Evolutionary conservation across 2,888 invertebrate species (phyloP), one percentile per base, ranked within the genome.

Genomic region (Gymnocheta viridis): DNA sequence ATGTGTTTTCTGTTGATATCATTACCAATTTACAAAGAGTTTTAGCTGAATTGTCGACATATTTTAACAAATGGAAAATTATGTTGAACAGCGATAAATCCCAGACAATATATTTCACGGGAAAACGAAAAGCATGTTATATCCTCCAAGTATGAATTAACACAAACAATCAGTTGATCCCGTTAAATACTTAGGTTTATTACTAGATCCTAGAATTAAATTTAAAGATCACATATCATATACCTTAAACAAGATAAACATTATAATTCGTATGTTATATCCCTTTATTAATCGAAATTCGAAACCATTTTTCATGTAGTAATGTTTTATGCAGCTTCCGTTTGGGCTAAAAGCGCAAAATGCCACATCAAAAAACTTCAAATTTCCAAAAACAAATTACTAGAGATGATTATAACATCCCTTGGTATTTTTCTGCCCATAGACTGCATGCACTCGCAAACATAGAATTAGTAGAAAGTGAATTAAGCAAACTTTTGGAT

Each of bases 41-140:
- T 9, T 12, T 38, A 32, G 0, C n/a, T 3, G 62, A 41, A 14
- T 1, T 44, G 5, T n/a, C 14, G 4, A 14, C 24, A 54, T 54
- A 54, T 27, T 27, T 27, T 5, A 47, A n/a, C 4, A 54, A 44
- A 24, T 44, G 64, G 64, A 64, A 64, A 64, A 64, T 64, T 27
- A 32, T 22, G 41, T 14, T 58, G 14, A 58, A 58, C 27, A n/a
- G 0, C 7, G 60, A 60, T n/a, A 60, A 60, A 60, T 19, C 35
- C 12, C 32, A 60, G 12, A 38, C 60, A n/a, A 35, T 35, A 35
- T 60, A 60, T 38, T 60, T 60, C 29, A 60, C 35, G 14, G 38
- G 60, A 38, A 60, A 60, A 60, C 27, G 51, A 1, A 51, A 51
- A 51, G n/a, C 1, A 4, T n/a, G n/a, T n/a, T n/a, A n/a, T n/a